Conservation (phyloP, 2,888 invertebrate species). For the Pristionchus entomophagus region DNA sequence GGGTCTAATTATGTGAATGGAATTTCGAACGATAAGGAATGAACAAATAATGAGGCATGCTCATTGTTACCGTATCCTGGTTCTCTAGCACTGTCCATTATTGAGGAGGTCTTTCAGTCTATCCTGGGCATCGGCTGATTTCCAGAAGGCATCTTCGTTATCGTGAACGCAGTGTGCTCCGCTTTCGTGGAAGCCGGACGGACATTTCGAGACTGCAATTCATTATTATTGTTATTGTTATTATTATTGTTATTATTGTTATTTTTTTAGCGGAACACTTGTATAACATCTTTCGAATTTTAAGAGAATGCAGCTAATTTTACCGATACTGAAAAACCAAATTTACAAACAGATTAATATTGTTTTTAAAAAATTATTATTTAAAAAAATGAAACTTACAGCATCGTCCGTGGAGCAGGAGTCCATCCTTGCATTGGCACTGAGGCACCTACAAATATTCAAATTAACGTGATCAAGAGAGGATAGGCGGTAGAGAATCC, state of each 20-base stretch:
- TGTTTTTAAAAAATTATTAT: not conserved
- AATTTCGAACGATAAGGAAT: not conserved
- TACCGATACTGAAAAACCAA: no score
- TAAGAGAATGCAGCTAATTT: no score
- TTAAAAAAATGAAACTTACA: conserved; percentile 58
- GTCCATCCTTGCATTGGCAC: conserved; percentile 71
- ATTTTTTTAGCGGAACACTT: no score
- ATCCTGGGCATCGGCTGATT: conserved; percentile 68
- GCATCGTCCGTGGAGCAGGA: conserved; percentile 73
- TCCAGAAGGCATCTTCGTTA: conserved; percentile 73
- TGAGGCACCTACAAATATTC: conserved; percentile 68
- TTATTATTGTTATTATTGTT: no score
- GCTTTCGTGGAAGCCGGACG: conserved; percentile 70
- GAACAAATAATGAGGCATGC: no score
- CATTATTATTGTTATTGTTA: no score
- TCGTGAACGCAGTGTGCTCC: conserved; percentile 72
- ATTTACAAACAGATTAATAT: no score
- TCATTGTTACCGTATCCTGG: no score
- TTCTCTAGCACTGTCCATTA: conserved; percentile 63
- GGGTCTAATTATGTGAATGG: no score
- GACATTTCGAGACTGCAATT: conserved; percentile 71
- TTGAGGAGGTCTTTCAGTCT: conserved; percentile 68
- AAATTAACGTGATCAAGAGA: not conserved
- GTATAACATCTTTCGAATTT: no score
- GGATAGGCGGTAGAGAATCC: no score